Base-by-base conservation (phyloP, 2,888 invertebrate species). In the Anodontia alba region DNA sequence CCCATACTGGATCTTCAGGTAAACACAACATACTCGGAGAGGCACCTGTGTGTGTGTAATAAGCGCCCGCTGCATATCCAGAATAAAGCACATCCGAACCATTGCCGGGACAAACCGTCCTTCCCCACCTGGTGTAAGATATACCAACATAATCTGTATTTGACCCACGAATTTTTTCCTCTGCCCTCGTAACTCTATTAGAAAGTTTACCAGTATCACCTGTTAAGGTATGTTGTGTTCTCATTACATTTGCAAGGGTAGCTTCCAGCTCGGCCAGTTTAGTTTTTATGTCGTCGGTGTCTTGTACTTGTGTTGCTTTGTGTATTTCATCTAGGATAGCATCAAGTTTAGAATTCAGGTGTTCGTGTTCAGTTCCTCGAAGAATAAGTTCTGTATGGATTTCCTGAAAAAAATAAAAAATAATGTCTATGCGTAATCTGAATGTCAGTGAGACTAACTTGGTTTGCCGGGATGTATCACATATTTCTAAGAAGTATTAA, bases 91-190 rank as follows among this genome's bases (percentile, higher is more conserved):
- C 36, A 29, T 43, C 62, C 0, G 76, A 69, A 38, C 76, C 76
- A 62, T 76, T 76, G 31, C 62, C 70, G 8, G 76, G 76, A 43
- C 76, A 76, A 3, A 31, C 8, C 0, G 76, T 76, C 33, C 71
- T 26, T 62, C 76, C 76, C 76, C 76, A 76, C 15, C 76, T 49
- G 3, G 49, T 49, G 20, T 49, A 49, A 8, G 20, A 10, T 10
- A 20, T 49, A 49, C 49, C 49, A 49, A 20, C 49, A n/a, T n/a
- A n/a, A 49, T 20, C 49, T 5, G 57, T 57, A 5, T 26, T 26
- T 23, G 23, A 3, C 8, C 8, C 29, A 26, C 10, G 20, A 5
- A 51, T 17, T 23, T 51, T 57, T 26, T 57, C 17, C n/a, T n/a
- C n/a, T 8, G 17, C 29, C 57, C 29, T 20, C 7, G 57, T 29